Percentiles rank a stretch among this genome's conserved stretches.
phyloP scores from a whole-genome alignment of 2,888 invertebrate genomes.

The Poecilobothrus nobilitatus region DNA sequence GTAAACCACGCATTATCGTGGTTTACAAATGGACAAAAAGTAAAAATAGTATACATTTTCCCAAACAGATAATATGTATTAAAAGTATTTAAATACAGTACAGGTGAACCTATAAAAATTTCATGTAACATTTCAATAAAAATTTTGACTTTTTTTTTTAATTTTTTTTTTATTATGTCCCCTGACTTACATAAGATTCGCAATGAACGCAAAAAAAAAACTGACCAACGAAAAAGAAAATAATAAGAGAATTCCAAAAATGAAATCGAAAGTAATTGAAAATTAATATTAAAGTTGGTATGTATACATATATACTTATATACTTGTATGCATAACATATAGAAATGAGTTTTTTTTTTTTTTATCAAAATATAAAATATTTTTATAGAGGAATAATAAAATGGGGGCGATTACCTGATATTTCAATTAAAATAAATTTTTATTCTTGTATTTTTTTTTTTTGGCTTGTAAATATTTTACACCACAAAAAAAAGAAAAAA shows the following conservation, averaged over 20 bases:
- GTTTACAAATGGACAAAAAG: too few relatives aligned
- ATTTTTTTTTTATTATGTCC: neutral
- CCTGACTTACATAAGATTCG: neutral
- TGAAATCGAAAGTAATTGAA: conserved; percentile 6
- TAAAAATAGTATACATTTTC: too few relatives aligned
- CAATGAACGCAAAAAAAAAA: neutral
- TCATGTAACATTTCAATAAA: neutral
- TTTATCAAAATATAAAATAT: too few relatives aligned
- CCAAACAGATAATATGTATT: too few relatives aligned
- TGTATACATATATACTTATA: too few relatives aligned
- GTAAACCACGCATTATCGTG: too few relatives aligned
- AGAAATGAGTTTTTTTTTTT: too few relatives aligned
- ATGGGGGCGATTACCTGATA: neutral
- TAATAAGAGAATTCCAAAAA: neutral
- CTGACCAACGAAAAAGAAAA: neutral
- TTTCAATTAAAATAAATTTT: neutral
- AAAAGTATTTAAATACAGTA: neutral
- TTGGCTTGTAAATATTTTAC: too few relatives aligned
- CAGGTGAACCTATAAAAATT: neutral
- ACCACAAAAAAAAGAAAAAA: too few relatives aligned
- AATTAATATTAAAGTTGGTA: neutral
- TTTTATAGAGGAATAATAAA: neutral
- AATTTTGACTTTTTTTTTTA: neutral
- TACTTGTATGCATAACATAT: too few relatives aligned
- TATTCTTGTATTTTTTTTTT: too few relatives aligned